Base-by-base conservation (phyloP, 1,140 invertebrate species). In the Nasonia giraulti region DNA sequence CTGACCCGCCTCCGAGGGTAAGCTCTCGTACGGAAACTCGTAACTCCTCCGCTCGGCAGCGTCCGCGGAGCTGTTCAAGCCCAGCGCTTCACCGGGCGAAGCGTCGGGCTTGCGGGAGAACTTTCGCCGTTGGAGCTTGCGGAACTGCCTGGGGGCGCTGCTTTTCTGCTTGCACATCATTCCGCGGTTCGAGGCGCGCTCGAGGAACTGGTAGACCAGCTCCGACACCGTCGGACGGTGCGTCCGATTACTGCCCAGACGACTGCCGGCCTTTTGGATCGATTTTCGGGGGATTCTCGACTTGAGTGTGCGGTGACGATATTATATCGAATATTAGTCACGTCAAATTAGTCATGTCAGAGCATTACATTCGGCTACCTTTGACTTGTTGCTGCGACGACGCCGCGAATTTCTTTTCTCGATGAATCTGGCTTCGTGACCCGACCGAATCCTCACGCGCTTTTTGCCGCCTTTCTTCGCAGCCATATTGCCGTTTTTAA, bases 201-300 rank as follows among this genome's bases (percentile, higher is more conserved):
- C 76, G 31, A 91, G 82, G 73, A 87, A 91, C 55, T 84, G 50
- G 69, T 91, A 91, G 7, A 91, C 90, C 27, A 91, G 73, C 62
- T 90, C 88, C 0, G 86, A 83, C 12, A 90, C 87, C 0, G 88
- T 88, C 20, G 62, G 74, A 55, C 40, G 76, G 76, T 44, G 50
- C 6, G 79, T 71, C 62, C 27, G 27, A n/a, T 20, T 14, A n/a
- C 75, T 17, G 6, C 55, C 17, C 8, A n/a, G 12, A 6, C 20
- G 69, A 71, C 69, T 14, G n/a, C 12, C 76, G 20, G 11, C 4
- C 33, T 81, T 81, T 33, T 44, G 27, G 37, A 20, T 79, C 77
- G 77, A 31, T 66, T 68, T 79, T n/a, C 37, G 27, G 14, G 44
- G 31, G 1, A 55, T 20, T 50, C 27, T 77, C 8, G n/a, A 27